Conservation (phyloP, 2,888 invertebrate species). For the Abrostola tripartita region DNA sequence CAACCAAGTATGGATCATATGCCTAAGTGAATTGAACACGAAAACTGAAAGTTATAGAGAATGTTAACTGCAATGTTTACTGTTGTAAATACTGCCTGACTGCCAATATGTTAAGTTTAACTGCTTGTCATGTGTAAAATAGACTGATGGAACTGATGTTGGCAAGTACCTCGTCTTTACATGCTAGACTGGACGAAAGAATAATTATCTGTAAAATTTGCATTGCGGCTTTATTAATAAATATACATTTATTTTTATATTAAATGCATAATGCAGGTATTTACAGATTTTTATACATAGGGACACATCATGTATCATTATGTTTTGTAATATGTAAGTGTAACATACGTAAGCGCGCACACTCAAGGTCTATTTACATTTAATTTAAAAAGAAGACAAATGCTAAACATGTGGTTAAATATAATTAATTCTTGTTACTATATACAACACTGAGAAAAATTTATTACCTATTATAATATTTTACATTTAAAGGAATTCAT, state of each 20-base stretch:
- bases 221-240: not conserved
- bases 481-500: too few species aligned
- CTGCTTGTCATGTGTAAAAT: not conserved
- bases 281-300: not conserved
- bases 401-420: not conserved
- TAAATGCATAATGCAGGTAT: conserved; percentile 1
- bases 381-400: not conserved
- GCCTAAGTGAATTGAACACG: too few species aligned
- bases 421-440: not conserved
- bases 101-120: conserved; percentile 9
- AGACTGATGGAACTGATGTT: not conserved
- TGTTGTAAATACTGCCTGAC: conserved; percentile 10
- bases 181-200: not conserved
- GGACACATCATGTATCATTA: not conserved
- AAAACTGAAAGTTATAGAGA: not conserved
- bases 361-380: not conserved
- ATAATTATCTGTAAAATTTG: not conserved
- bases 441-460: not conserved
- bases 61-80: not conserved
- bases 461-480: too few species aligned
- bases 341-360: not conserved
- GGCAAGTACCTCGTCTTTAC: not conserved
- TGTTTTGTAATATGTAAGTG: not conserved
- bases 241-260: conserved; percentile 8
- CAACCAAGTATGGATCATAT: too few species aligned